These are phyloP conservation scores for Drosophila atripex DNA, from an alignment of 2,888 invertebrate genomes.

Conservation along the genomic window DNA sequence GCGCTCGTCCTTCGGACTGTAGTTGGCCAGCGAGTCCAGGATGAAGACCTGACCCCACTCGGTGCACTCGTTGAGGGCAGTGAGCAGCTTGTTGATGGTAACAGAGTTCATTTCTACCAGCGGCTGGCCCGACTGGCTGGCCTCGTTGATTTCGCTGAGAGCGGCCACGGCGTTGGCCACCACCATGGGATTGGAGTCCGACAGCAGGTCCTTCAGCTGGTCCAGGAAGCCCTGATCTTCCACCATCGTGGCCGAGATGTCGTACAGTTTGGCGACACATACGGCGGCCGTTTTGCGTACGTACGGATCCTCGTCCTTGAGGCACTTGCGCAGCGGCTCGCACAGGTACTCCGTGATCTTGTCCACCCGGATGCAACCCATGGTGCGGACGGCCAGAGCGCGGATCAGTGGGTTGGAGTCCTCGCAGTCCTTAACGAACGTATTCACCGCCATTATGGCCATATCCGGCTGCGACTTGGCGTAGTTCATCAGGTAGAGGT, in stretches of 20 bases:
- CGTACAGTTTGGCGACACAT: slow-evolving; percentile 99
- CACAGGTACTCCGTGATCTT: slow-evolving; percentile 99
- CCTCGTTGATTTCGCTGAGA: slow-evolving; percentile 98
- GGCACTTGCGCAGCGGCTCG: slow-evolving; percentile 97
- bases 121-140: slow-evolving; percentile 96
- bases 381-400: slow-evolving; percentile 98
- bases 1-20: slow-evolving; percentile 97
- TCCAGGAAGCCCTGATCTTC: slow-evolving; percentile 96
- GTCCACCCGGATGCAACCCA: slow-evolving; percentile 99
- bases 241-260: slow-evolving; percentile 92
- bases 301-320: slow-evolving; percentile 98
- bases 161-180: slow-evolving; percentile 99
- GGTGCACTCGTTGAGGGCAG: slow-evolving; percentile 99
- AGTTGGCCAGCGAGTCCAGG: slow-evolving; percentile 98
- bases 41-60: slow-evolving; percentile 99
- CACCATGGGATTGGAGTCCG: slow-evolving; percentile 99
- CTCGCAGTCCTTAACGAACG: slow-evolving; percentile 99
- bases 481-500: slow-evolving; percentile 99
- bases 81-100: slow-evolving; percentile 98
- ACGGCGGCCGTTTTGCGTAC: slow-evolving; percentile 99
- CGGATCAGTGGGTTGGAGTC: slow-evolving; percentile 99
- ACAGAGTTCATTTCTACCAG: slow-evolving; percentile 97
- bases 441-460: slow-evolving; percentile 99
- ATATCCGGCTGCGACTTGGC: slow-evolving; percentile 99
- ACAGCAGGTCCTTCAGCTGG: slow-evolving; percentile 97